Conservation (phyloP, 2,888 invertebrate species). For the Cephus rjabovi region DNA sequence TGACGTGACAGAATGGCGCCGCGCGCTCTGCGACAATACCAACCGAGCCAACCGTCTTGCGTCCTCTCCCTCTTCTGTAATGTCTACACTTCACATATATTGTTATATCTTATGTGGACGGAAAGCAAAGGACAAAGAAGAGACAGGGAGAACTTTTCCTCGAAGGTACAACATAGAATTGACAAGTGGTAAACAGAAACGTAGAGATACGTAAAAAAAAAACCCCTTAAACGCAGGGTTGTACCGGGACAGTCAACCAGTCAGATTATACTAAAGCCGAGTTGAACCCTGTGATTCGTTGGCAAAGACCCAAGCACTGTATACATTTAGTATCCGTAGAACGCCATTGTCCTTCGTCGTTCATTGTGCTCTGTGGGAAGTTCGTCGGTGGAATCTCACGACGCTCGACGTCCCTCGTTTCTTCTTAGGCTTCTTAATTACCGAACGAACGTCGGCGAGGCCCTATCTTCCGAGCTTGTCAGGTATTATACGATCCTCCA, state of each 20-base stretch:
- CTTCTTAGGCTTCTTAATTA: conserved; percentile 26
- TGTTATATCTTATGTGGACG: background rate
- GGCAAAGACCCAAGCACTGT: background rate
- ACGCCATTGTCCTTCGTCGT: conserved; percentile 30
- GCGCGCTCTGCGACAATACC: conserved; percentile 14
- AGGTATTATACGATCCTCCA: background rate
- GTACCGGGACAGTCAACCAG: background rate
- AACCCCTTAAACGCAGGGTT: background rate
- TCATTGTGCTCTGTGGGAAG: conserved; percentile 41
- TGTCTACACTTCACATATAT: conserved; percentile 4
- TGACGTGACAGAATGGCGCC: conserved; percentile 31
- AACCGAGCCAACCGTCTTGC: background rate
- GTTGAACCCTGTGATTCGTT: background rate
- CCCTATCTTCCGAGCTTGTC: background rate
- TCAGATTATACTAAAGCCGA: background rate
- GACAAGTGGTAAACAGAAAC: background rate
- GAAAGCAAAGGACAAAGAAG: no score
- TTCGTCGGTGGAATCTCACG: background rate
- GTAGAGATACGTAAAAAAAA: background rate
- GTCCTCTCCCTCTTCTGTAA: conserved; percentile 9
- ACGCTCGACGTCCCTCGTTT: background rate
- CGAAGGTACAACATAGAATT: background rate
- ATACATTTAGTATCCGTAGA: background rate
- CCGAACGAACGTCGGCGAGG: conserved; percentile 3
- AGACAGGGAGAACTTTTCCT: background rate